These are phyloP conservation scores for Carcina quercana DNA, from an alignment of 2,888 invertebrate species.

Conservation along the genomic window DNA sequence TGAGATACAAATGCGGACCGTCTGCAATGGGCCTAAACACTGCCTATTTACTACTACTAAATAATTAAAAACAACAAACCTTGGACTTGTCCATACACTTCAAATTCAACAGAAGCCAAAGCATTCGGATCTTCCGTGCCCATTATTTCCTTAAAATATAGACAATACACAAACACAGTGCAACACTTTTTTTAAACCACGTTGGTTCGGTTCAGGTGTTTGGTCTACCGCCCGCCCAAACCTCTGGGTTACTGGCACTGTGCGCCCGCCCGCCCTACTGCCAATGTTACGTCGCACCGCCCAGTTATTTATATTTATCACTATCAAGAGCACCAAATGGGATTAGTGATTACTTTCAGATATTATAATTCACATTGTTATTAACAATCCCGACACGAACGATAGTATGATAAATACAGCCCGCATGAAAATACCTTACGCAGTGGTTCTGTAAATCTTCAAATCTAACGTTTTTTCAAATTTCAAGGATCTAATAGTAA, in stretches of 20 bases:
- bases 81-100: slow-evolving; percentile 93
- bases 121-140: slow-evolving; percentile 74
- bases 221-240: slow-evolving; percentile 15
- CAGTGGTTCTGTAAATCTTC: no score
- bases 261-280: slow-evolving; percentile 43
- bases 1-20: no score
- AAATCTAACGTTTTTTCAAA: no score
- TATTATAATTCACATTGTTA: no score
- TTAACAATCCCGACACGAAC: no score
- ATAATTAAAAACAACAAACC: no score
- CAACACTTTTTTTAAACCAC: slow-evolving; percentile 2
- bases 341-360: no score
- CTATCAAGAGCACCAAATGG: slow-evolving; percentile 20
- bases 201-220: background rate
- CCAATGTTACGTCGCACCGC: slow-evolving; percentile 33
- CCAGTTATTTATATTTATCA: slow-evolving; percentile 24
- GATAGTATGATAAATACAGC: no score
- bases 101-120: slow-evolving; percentile 89
- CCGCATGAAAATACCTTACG: no score
- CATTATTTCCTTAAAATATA: slow-evolving; percentile 41
- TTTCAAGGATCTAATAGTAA: no score
- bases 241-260: slow-evolving; percentile 12
- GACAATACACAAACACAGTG: slow-evolving; percentile 7
- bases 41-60: no score
- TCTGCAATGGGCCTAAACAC: no score